A percentile compares a stretch with the other conserved stretches of the same genome.
Conservation (phyloP, 2,113 vertebrate genomes). For the Nothoprocta perdicaria region DNA sequence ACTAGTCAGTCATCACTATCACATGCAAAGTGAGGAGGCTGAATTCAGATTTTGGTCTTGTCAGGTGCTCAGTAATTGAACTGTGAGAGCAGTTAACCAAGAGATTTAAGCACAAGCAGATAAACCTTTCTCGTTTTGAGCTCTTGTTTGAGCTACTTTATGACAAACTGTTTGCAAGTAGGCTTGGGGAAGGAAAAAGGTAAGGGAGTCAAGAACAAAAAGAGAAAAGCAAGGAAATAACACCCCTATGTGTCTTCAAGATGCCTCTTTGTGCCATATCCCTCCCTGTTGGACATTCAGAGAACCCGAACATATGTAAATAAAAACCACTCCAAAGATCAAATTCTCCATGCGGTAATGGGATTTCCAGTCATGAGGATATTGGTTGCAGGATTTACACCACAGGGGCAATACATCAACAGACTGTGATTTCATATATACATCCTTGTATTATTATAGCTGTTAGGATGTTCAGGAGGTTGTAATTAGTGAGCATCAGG, state of each 20-base stretch:
- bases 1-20: neutral
- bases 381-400: conserved; percentile 33
- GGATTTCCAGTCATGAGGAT: conserved; percentile 18
- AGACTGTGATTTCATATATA: conserved; percentile 5
- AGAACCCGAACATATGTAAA: neutral
- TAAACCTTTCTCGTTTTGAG: neutral
- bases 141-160: neutral
- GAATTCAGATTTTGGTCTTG: neutral
- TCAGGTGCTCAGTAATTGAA: neutral
- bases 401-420: conserved; percentile 32
- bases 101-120: neutral
- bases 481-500: conserved; percentile 65
- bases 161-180: neutral
- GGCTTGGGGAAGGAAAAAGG: neutral
- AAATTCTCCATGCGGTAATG: neutral
- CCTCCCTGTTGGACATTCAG: neutral
- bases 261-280: neutral
- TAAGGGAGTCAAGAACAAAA: neutral
- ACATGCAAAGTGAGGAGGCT: neutral
- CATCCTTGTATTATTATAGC: conserved; percentile 31
- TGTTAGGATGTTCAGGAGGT: conserved; percentile 43
- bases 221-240: neutral
- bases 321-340: conserved; percentile 14
- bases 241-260: neutral
- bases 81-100: neutral